Base-by-base conservation (phyloP, 2,888 invertebrate species). In the Syritta pipiens region DNA sequence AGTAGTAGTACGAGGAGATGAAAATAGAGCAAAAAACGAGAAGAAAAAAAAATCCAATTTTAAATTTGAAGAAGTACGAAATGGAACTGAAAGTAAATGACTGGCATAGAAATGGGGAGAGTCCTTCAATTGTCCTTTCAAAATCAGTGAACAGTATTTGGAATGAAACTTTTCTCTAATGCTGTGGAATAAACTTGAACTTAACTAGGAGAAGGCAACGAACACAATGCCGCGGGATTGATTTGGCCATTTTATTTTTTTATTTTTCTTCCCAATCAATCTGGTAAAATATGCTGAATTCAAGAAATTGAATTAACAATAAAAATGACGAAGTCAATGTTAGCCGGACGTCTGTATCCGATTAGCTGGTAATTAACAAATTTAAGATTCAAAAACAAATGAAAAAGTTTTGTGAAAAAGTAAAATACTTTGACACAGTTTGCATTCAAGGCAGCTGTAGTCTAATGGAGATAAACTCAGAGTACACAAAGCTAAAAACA, bases 81-180 rank as follows among this genome's bases (percentile, higher is more conserved):
- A 51, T 42, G 19, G 35, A 30, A 42, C 59, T 59, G 17, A n/a
- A 24, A 59, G 59, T 51, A 69, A 59, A 59, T 59, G 68, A 59
- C 49, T 59, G 68, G 17, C 59, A 42, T 49, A 68, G 42, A 59
- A 59, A 60, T 60, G 20, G 20, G 5, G 12, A 44, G 32, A 60
- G 42, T 59, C 59, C 59, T 59, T 59, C 32, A 51, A 44, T 59
- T 68, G 59, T 42, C 42, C 59, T 59, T 48, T 57, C 19, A 30
- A 17, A 67, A 14, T 51, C 46, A 30, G 20, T 48, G 37, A n/a
- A 9, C n/a, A 22, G 22, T 57, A 10, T 57, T 37, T 7, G 1
- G 26, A 48, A 26, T 14, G 37, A 28, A 57, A 48, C 57, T 55
- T 57, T 37, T 12, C n/a, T n/a, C 9, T 20, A 57, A 67, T 57